A percentile compares a stretch with the other conserved stretches of the same genome.
Conservation (phyloP, 2,797 vertebrate species). For the Typhlichthys eigenmanni region DNA sequence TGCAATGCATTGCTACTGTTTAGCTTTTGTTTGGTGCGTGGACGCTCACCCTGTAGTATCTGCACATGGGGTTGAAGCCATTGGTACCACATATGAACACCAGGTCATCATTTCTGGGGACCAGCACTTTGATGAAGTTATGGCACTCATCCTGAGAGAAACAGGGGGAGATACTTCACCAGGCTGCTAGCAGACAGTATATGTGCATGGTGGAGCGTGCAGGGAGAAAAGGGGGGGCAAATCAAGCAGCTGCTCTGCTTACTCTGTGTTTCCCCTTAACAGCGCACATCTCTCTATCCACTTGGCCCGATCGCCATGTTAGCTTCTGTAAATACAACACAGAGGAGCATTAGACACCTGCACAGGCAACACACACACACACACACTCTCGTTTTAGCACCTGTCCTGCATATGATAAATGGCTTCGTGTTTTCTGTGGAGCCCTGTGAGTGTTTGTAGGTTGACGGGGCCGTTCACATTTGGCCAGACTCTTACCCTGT, state of each 20-base stretch:
- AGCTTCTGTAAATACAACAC: slow-evolving; percentile 82
- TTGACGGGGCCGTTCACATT: slow-evolving; percentile 17
- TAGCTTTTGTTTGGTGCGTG: neutral
- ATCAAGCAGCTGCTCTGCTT: slow-evolving; percentile 51
- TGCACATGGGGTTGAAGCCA: slow-evolving; percentile 97
- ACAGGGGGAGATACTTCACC: neutral
- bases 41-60: slow-evolving; percentile 93
- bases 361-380: slow-evolving; percentile 2
- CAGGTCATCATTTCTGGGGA: slow-evolving; percentile 95
- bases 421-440: slow-evolving; percentile 48
- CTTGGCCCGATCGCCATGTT: slow-evolving; percentile 94
- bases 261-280: slow-evolving; percentile 99
- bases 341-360: slow-evolving; percentile 11
- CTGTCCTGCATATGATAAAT: slow-evolving; percentile 61
- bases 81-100: slow-evolving; percentile 98
- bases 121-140: slow-evolving; percentile 99
- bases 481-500: slow-evolving; percentile 84
- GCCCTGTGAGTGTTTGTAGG: slow-evolving; percentile 46
- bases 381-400: slow-evolving; percentile 33
- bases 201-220: neutral
- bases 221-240: slow-evolving; percentile 4
- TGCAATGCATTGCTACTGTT: too few relatives aligned
- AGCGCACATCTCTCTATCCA: slow-evolving; percentile 93
- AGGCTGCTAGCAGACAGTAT: slow-evolving; percentile 6
- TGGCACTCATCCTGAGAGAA: slow-evolving; percentile 93